phyloP scores from a whole-genome alignment of 2,797 vertebrate species.

The Epinephelus malabaricus region DNA sequence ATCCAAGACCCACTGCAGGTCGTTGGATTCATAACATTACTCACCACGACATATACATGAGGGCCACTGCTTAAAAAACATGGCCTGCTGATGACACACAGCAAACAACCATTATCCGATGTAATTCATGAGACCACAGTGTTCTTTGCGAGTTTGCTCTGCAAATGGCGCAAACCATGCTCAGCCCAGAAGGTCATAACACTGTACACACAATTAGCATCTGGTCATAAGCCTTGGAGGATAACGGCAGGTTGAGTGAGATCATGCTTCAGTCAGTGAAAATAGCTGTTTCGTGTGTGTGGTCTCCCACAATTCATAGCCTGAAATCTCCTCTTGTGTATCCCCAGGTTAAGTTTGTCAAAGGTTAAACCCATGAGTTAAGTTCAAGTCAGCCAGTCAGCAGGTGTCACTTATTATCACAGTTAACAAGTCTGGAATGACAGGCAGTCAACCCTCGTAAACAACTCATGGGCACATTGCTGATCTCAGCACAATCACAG shows the following conservation, averaged over 20 bases:
- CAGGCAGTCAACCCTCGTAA: conserved; percentile 23
- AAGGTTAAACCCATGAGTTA: neutral
- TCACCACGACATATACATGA: no score
- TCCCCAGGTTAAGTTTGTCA: neutral
- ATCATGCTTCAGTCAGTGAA: neutral
- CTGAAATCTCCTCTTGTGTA: neutral
- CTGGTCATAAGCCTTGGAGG: neutral
- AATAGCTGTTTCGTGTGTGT: no score
- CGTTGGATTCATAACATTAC: neutral
- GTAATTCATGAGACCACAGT: neutral
- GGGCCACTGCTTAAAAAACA: neutral
- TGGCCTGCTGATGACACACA: neutral
- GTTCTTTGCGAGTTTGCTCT: neutral
- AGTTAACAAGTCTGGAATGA: conserved; percentile 4
- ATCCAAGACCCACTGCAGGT: neutral
- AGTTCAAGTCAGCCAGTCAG: neutral
- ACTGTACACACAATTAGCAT: neutral
- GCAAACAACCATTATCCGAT: neutral
- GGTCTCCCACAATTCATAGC: neutral
- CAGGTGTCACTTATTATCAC: neutral
- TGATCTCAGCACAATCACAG: conserved; percentile 41
- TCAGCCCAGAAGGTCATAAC: neutral
- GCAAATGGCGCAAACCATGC: neutral
- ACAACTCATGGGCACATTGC: conserved; percentile 49
- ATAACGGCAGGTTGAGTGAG: neutral